Base-by-base conservation (phyloP, 2,888 invertebrate species). In the Callyntrura sp. region DNA sequence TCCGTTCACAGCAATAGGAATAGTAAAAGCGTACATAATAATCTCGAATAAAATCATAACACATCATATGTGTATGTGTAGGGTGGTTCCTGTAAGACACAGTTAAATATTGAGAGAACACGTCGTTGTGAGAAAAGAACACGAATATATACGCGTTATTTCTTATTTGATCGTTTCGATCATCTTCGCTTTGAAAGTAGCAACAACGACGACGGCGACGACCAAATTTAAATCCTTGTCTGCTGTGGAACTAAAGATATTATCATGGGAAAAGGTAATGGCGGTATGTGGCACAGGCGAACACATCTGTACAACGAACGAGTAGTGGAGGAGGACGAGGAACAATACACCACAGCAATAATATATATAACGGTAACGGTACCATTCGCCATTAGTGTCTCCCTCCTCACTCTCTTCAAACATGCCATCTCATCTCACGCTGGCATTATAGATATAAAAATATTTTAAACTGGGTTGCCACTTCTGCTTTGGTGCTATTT, bases 321-420 rank as follows among this genome's bases (percentile, higher is more conserved):
- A 35, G 35, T 35, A 6, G 6, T 4, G 35, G 35, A 35, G 6
- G 3, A 35, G 6, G 2, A 35, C 35, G 6, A 35, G 35, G 35
- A 35, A 35, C 35, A 35, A 35, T 35, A 35, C 35, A 6, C 35
- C 28, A 12, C 14, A 4, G 11, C 11, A 23, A 65, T 65, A 60
- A 60, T 9, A 60, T 14, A 20, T 73, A 45, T 76, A 85, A 85
- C 85, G 45, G 85, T 85, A 85, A 65, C 35, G 35, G 35, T 35
- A 35, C 35, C 35, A 35, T 35, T 35, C 35, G 35, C 35, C 35
- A 70, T 85, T 76, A 60, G 45, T 76, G 17, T 85, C 79, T 43
- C 25, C 68, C 62, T 85, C 51, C 78, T 85, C 79, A 23, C 25
- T 79, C 62, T 85, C 51, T 65, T 65, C 60, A 85, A 85, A 85